These are phyloP conservation scores for Choristoneura rosaceana DNA, from an alignment of 2,888 invertebrate species.

Conservation along the genomic window DNA sequence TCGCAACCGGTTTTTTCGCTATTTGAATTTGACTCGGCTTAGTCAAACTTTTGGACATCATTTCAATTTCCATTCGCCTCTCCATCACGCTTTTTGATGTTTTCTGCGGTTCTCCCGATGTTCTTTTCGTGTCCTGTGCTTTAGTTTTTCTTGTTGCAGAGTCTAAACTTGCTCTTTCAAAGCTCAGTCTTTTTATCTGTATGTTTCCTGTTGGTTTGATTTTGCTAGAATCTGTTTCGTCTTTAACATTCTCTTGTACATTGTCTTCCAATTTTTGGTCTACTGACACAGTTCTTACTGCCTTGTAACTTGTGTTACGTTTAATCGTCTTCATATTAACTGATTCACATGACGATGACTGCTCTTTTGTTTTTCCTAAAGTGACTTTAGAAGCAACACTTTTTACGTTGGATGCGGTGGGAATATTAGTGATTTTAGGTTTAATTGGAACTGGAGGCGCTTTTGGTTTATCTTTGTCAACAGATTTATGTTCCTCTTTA, in stretches of 20 bases:
- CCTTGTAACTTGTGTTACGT: slow-evolving; percentile 62
- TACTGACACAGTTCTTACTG: slow-evolving; percentile 54
- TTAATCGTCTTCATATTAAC: slow-evolving; percentile 66
- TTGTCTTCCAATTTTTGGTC: slow-evolving; percentile 51
- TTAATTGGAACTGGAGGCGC: slow-evolving; percentile 89
- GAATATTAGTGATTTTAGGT: slow-evolving; percentile 77
- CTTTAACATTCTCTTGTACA: slow-evolving; percentile 45
- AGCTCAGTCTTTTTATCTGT: slow-evolving; percentile 77
- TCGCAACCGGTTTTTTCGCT: slow-evolving; percentile 63
- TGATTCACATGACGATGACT: slow-evolving; percentile 64
- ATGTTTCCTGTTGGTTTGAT: slow-evolving; percentile 66
- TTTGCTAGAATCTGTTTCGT: slow-evolving; percentile 52
- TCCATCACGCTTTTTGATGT: slow-evolving; percentile 77
- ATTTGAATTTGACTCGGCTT: slow-evolving; percentile 57
- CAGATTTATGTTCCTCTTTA: slow-evolving; percentile 52
- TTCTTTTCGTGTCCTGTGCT: slow-evolving; percentile 59
- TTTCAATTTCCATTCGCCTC: slow-evolving; percentile 78
- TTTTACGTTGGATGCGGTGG: slow-evolving; percentile 53
- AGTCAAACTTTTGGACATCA: slow-evolving; percentile 64
- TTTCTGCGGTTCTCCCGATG: slow-evolving; percentile 67
- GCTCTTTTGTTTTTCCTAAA: slow-evolving; percentile 57
- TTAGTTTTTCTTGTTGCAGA: slow-evolving; percentile 75
- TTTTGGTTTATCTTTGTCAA: slow-evolving; percentile 70
- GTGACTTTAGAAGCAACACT: slow-evolving; percentile 49
- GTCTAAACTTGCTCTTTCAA: slow-evolving; percentile 81